These are phyloP conservation scores for Hypolimnas misippus DNA, from an alignment of 2,888 invertebrate genomes.

Conservation along the genomic window DNA sequence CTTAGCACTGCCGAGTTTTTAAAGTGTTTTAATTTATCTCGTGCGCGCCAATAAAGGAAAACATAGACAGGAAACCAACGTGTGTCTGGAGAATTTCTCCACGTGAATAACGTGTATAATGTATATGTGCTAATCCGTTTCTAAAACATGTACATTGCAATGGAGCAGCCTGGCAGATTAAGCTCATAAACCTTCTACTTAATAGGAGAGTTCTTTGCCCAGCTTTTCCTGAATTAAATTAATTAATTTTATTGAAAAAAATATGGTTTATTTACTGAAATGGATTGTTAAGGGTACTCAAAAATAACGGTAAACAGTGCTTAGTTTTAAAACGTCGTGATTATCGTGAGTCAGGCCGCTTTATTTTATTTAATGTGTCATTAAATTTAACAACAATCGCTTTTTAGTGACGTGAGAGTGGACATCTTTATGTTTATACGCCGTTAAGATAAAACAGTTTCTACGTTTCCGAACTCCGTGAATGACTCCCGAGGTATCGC, in stretches of 20 bases:
- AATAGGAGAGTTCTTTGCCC: too few species aligned
- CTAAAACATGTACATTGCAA: too few species aligned
- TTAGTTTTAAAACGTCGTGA: constrained; percentile 53
- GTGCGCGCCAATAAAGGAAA: too few species aligned
- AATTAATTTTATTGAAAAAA: constrained; percentile 1
- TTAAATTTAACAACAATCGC: constrained; percentile 82
- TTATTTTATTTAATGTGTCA: constrained; percentile 74
- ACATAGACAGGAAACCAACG: too few species aligned
- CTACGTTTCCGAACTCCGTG: constrained; percentile 49
- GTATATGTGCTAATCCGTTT: too few species aligned
- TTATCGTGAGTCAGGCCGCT: constrained; percentile 65
- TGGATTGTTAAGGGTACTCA: constrained; percentile 22
- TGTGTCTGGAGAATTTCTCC: too few species aligned
- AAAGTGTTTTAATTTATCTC: too few species aligned
- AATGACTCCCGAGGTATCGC: constrained; percentile 46
- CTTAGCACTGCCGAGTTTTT: too few species aligned
- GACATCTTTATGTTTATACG: constrained; percentile 77
- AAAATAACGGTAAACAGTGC: constrained; percentile 36
- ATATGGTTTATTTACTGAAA: constrained; percentile 12
- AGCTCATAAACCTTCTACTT: too few species aligned
- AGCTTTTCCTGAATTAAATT: neutral
- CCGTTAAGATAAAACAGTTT: constrained; percentile 71
- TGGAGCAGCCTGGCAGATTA: too few species aligned
- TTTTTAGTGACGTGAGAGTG: constrained; percentile 73
- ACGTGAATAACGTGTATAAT: too few species aligned